Conservation (phyloP, 1,140 invertebrate genomes). For the Coelopa frigida region DNA sequence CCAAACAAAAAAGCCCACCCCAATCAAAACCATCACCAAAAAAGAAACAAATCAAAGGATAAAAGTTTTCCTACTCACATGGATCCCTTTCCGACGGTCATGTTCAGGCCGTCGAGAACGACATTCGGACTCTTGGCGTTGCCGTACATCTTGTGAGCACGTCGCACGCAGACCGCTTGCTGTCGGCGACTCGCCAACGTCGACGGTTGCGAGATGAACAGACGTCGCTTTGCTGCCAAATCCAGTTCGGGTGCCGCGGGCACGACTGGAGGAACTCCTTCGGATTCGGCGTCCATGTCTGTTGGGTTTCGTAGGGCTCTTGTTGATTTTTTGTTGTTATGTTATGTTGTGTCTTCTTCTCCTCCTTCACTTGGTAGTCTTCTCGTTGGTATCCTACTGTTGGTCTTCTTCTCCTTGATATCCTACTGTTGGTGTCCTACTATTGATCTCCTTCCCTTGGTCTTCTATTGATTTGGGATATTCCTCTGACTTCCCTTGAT, state of each 20-base stretch:
- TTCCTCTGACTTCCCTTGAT: no score
- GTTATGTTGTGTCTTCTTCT: background rate
- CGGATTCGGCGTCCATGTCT: constrained; percentile 37
- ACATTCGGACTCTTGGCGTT: constrained; percentile 74
- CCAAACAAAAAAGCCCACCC: no score
- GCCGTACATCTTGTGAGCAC: constrained; percentile 80
- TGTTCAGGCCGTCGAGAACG: constrained; percentile 77
- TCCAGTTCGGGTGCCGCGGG: constrained; percentile 29
- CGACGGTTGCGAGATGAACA: constrained; percentile 58
- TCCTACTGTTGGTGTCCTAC: no score
- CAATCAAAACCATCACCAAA: no score
- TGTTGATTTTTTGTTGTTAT: background rate
- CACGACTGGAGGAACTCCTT: constrained; percentile 30
- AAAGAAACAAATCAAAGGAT: background rate
- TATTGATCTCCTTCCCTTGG: no score
- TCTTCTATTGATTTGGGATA: no score
- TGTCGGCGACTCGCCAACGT: constrained; percentile 63
- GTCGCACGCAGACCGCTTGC: constrained; percentile 72
- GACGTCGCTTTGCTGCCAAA: constrained; percentile 37
- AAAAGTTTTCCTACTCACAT: constrained; percentile 72
- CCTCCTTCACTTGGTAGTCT: background rate
- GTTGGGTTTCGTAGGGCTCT: background rate
- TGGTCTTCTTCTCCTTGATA: no score
- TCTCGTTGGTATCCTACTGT: no score
- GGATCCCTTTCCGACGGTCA: constrained; percentile 83